Evolutionary conservation across 2,888 invertebrate genomes (phyloP).

Genomic region (Margaritifera margaritifera): DNA sequence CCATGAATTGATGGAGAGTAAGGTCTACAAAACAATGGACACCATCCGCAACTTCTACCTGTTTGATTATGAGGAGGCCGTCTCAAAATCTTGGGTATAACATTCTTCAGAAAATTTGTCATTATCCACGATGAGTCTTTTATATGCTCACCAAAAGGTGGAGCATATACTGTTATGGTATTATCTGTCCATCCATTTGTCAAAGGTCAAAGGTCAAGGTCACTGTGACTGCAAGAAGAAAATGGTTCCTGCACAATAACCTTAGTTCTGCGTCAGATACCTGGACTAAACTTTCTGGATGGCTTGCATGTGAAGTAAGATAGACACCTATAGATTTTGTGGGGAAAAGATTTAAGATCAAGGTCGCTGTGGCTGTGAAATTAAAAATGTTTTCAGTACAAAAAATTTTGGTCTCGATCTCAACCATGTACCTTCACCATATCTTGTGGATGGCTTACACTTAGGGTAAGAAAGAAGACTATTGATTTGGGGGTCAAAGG

Average conservation of each 20-base stretch:
- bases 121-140: no score
- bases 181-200: not conserved
- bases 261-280: not conserved
- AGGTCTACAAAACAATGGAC: conserved; percentile 62
- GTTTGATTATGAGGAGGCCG: conserved; percentile 67
- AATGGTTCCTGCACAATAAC: not conserved
- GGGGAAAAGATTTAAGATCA: no score
- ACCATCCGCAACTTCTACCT: conserved; percentile 66
- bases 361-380: no score
- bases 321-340: no score
- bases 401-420: no score
- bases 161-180: not conserved
- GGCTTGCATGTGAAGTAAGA: no score
- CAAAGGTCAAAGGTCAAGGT: not conserved
- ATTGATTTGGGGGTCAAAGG: no score
- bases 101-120: not conserved
- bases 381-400: no score
- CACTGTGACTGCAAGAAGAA: not conserved
- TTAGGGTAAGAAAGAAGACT: no score
- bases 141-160: not conserved
- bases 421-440: no score
- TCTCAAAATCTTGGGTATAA: conserved; percentile 68
- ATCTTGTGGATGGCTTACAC: no score
- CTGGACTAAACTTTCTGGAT: no score
- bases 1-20: conserved; percentile 60